These are phyloP conservation scores for Phymatocera aterrima DNA, from an alignment of 2,888 invertebrate genomes.

Conservation along the genomic window DNA sequence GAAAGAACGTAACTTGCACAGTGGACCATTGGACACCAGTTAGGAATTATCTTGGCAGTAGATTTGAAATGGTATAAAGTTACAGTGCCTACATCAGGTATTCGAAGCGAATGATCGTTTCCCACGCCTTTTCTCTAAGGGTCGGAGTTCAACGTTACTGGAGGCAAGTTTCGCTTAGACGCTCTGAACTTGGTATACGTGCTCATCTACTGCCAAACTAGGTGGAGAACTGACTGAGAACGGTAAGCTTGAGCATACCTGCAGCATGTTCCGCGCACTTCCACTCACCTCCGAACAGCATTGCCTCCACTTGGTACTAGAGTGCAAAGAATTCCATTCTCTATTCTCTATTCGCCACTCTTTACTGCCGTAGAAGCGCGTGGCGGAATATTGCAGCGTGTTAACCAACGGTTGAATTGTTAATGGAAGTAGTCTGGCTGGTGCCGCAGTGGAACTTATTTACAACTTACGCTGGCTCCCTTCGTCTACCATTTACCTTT, in stretches of 20 bases:
- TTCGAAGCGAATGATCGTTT: no score
- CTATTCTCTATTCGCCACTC: constrained; percentile 33
- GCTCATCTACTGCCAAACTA: constrained; percentile 6
- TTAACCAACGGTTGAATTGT: constrained; percentile 42
- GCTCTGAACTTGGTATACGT: background rate
- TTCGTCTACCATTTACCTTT: constrained; percentile 19
- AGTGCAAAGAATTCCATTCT: constrained; percentile 44
- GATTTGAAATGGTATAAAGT: no score
- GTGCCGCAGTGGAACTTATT: constrained; percentile 35
- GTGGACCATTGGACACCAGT: background rate
- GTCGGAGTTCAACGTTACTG: background rate
- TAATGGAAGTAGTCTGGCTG: constrained; percentile 40
- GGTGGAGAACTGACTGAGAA: background rate
- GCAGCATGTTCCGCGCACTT: constrained; percentile 18
- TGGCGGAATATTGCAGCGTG: constrained; percentile 40
- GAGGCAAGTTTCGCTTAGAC: background rate
- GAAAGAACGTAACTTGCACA: background rate
- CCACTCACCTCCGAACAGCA: constrained; percentile 20
- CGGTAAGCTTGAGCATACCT: background rate
- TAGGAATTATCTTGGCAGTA: background rate
- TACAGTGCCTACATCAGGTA: no score
- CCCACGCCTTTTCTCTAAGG: no score
- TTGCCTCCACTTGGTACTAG: constrained; percentile 14
- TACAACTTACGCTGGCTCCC: constrained; percentile 12
- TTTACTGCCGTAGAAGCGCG: constrained; percentile 11